phyloP scores from a whole-genome alignment of 2,888 invertebrate genomes.

The Selenia dentaria region DNA sequence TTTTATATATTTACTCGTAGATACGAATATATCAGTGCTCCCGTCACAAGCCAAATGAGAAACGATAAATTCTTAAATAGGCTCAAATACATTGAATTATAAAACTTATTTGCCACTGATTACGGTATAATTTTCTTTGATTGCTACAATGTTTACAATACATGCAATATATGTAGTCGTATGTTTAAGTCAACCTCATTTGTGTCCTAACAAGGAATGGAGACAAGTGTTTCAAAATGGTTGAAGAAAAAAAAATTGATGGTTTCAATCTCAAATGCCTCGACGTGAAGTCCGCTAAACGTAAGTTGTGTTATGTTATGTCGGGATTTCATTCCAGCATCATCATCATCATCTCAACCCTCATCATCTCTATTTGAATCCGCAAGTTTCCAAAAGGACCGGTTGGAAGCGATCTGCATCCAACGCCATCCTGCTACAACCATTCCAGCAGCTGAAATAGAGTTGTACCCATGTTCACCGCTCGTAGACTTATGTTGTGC shows the following conservation, averaged over 20 bases:
- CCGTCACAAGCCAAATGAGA: constrained; percentile 4
- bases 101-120: not conserved
- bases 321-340: too few relatives aligned
- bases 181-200: constrained; percentile 12
- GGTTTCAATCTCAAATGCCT: constrained; percentile 30
- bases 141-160: not conserved
- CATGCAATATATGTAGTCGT: constrained; percentile 18
- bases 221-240: constrained; percentile 31
- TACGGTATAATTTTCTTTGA: constrained; percentile 17
- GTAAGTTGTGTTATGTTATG: constrained; percentile 36
- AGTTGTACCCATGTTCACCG: too few relatives aligned
- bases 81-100: not conserved
- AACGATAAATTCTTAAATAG: not conserved
- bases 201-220: constrained; percentile 29
- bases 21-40: constrained; percentile 2
- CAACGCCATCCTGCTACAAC: too few relatives aligned
- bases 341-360: too few relatives aligned
- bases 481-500: too few relatives aligned
- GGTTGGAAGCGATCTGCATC: too few relatives aligned
- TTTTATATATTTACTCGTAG: constrained; percentile 14
- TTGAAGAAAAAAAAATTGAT: constrained; percentile 28
- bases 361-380: too few relatives aligned
- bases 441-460: too few relatives aligned
- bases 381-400: too few relatives aligned
- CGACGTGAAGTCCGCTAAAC: constrained; percentile 31